A percentile compares a stretch with the other conserved stretches of the same genome.
These are phyloP conservation scores for Psittacula derbiana DNA, from an alignment of 2,797 vertebrate species.

Conservation along the genomic window DNA sequence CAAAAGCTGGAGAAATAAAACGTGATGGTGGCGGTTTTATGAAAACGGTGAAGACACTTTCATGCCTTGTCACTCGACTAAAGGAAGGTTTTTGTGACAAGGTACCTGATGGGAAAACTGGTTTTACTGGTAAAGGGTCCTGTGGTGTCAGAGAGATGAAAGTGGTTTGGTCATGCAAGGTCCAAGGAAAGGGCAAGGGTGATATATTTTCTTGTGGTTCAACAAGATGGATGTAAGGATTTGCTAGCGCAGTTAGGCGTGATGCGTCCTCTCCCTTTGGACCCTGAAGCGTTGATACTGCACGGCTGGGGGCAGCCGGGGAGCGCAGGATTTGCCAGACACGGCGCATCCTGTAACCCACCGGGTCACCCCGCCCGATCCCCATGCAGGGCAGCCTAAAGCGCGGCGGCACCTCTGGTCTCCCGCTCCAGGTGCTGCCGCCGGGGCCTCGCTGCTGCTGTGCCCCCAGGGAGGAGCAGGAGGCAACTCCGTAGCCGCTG, in stretches of 20 bases:
- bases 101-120: background rate
- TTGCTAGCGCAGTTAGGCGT: rapidly evolving
- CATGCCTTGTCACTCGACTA: rapidly evolving
- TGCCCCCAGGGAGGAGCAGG: background rate
- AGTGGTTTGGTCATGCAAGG: rapidly evolving
- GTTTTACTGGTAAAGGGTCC: background rate
- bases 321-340: rapidly evolving
- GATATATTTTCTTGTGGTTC: background rate
- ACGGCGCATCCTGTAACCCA: background rate
- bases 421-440: background rate
- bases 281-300: rapidly evolving
- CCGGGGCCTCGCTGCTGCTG: background rate
- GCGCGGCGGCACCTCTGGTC: background rate
- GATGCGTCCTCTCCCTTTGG: background rate
- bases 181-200: background rate
- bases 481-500: background rate
- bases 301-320: background rate
- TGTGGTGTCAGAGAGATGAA: background rate
- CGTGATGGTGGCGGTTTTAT: rapidly evolving
- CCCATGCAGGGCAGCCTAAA: background rate
- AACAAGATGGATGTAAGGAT: rapidly evolving
- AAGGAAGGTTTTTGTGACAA: background rate
- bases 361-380: background rate
- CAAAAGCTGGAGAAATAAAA: background rate
- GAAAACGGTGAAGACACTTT: rapidly evolving